Percentiles rank a stretch among this genome's conserved stretches.
Evolutionary conservation across 2,888 invertebrate genomes (phyloP).

Genomic region (Cacoxenus indagator): DNA sequence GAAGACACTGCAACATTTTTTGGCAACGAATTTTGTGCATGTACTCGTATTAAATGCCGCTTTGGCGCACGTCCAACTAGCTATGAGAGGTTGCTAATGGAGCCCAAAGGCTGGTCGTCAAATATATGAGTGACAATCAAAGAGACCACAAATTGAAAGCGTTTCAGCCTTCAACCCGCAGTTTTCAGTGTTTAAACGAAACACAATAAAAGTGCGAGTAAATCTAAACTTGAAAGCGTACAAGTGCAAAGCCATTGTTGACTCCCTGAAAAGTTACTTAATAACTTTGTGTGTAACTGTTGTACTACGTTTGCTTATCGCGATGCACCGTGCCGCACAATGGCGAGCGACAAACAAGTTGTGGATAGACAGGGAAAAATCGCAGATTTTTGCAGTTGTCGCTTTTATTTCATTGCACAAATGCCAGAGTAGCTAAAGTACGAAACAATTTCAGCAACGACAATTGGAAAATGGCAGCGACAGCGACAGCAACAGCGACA

Average conservation of each 20-base stretch:
- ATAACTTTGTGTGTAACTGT: background rate
- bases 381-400: background rate
- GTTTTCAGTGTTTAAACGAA: background rate
- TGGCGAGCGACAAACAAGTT: background rate
- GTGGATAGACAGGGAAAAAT: background rate
- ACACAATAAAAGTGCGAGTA: background rate
- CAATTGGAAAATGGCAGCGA: background rate
- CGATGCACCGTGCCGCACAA: background rate
- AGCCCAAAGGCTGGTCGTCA: background rate
- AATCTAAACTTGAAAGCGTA: background rate
- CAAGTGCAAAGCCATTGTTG: background rate
- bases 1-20: background rate
- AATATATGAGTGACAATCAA: background rate
- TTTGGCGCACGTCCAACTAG: background rate
- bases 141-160: background rate
- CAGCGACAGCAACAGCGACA: background rate
- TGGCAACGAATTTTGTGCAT: background rate
- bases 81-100: background rate
- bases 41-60: background rate
- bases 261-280: background rate
- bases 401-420: background rate
- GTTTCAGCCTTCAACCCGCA: background rate
- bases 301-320: background rate
- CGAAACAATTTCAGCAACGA: background rate
- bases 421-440: background rate